Evolutionary conservation across 2,113 vertebrate genomes (phyloP), one percentile per base, ranked within the genome.

Genomic region (Corvus cornix): DNA sequence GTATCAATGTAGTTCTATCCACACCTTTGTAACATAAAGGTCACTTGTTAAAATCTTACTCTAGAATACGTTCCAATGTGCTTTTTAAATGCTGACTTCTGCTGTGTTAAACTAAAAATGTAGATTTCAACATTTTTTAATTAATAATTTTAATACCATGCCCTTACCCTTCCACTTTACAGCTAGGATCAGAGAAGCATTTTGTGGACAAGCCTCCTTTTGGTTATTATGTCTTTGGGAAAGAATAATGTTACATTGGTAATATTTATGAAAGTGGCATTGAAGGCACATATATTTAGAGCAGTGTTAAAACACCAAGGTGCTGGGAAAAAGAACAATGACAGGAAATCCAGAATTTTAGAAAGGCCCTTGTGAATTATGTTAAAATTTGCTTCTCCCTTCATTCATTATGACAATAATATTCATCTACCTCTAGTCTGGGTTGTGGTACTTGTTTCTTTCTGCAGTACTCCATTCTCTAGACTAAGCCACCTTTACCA

Each of bases 261-360:
- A 58, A 66, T 20, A 64, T 44, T 70, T 77, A 81, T 23, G 84
- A 21, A 80, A 77, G 43, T 39, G 16, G 55, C 14, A 28, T 16
- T 70, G 31, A 49, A 91, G 20, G 14, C 9, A 74, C 15, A 31
- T 27, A 21, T 10, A 78, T 31, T 63, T 84, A 43, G 10, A 76
- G 35, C 9, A 41, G 19, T 22, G 14, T 55, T 59, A 90, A 78
- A 78, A 84, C 28, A 85, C 31, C 75, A 87, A 58, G 26, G 37
- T 19, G 9, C 6, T 46, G 14, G 24, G 26, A 4, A 56, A 48
- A 81, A 67, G 28, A 78, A 39, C 0, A 1, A 26, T 0, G 1
- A 68, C 9, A 39, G 2, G 1, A 39, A 72, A 63, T 31, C 20
- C 27, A 55, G 15, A 55, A 58, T 43, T 88, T 76, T 43, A 78